Conservation (phyloP, 2,797 vertebrate species). For the Psittacula echo region DNA sequence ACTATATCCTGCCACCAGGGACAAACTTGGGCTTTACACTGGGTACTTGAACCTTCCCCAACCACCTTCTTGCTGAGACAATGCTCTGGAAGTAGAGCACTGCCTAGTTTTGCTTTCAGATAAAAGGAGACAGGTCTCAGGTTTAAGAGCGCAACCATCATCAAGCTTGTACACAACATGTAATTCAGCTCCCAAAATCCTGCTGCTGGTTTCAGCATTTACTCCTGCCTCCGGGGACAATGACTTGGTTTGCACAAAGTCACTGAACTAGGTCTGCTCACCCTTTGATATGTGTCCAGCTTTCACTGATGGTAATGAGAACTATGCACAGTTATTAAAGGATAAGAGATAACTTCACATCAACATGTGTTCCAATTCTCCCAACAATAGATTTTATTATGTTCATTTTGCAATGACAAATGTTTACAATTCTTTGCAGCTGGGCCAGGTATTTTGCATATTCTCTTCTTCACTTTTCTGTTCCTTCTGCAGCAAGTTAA, state of each 20-base stretch:
- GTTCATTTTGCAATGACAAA: background rate
- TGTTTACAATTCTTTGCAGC: background rate
- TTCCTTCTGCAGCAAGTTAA: background rate
- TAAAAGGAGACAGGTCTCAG: background rate
- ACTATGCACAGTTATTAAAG: background rate
- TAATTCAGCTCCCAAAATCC: background rate
- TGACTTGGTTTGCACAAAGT: background rate
- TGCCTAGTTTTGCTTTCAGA: background rate
- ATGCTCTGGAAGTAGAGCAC: rapidly evolving
- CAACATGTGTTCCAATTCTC: background rate
- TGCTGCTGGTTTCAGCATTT: background rate
- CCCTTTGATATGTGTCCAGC: background rate
- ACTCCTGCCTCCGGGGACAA: background rate
- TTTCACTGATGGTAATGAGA: background rate
- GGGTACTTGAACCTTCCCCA: rapidly evolving
- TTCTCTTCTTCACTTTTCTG: background rate
- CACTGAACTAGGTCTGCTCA: background rate
- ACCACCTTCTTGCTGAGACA: background rate
- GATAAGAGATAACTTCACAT: background rate
- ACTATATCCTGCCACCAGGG: background rate
- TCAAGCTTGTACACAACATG: background rate
- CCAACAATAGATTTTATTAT: background rate
- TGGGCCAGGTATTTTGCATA: background rate
- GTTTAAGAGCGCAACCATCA: background rate
- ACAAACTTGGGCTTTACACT: background rate